Base-by-base conservation (phyloP, 2,113 vertebrate species). In the Caranx ignobilis region DNA sequence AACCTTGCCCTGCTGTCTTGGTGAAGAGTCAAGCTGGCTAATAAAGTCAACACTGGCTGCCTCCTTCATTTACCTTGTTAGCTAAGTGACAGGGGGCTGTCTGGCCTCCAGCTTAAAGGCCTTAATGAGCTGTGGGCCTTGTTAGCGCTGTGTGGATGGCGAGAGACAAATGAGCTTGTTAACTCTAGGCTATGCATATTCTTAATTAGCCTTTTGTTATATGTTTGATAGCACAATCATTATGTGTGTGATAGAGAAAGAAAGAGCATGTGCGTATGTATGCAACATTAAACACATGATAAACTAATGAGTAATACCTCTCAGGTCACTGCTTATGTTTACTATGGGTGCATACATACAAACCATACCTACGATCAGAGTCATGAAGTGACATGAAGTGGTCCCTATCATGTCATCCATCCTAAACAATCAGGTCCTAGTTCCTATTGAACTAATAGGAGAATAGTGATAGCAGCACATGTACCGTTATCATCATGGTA, bases 181-280 rank as follows among this genome's bases (percentile, higher is more conserved):
- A 86, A 86, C 75, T 83, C 84, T 75, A 86, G 68, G 75, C 84
- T 71, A 87, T 90, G 86, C 86, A 80, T 90, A 89, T 89, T 88
- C 87, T 75, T 92, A 92, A 93, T 93, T 87, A 87, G 82, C 77
- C 78, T 86, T 91, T 91, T 88, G 88, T 91, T 81, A 77, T 45
- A 71, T 65, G 82, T 84, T 88, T 90, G 82, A 88, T 87, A 67
- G 71, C 47, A 52, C 78, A 71, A 60, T 79, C 57, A 74, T 76
- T 90, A 35, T 86, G 5, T 62, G 35, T 59, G 43, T 50, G 68
- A 5, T 18, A 50, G 34, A 85, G 15, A 11, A 1, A 35, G 26
- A 37, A 10, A 39, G 18, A 5, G 19, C 9, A 3, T 18, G n/a
- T 41, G 66, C 11, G 35, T 39, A 32, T 26, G 48, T 21, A 39